phyloP scores from a whole-genome alignment of 2,888 invertebrate genomes.

The Coelopa pilipes region DNA sequence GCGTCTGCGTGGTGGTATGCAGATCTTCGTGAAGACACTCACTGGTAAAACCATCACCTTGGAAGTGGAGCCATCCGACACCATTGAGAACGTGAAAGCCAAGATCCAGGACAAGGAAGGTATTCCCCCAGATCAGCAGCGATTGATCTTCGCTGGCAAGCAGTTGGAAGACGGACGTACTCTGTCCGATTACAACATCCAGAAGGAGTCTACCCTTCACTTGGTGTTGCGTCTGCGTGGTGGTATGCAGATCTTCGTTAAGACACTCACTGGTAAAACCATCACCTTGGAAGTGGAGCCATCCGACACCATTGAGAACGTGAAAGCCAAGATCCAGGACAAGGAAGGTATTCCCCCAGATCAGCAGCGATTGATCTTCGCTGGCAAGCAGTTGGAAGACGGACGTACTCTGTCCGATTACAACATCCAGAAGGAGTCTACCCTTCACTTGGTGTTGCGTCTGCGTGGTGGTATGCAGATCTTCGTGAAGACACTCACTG shows the following conservation, averaged over 20 bases:
- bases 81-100: slow-evolving; percentile 59
- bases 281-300: slow-evolving; percentile 60
- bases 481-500: slow-evolving; percentile 47
- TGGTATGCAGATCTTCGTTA: slow-evolving; percentile 68
- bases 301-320: slow-evolving; percentile 56
- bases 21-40: slow-evolving; percentile 58
- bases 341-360: slow-evolving; percentile 62
- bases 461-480: slow-evolving; percentile 50
- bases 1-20: slow-evolving; percentile 72
- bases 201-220: slow-evolving; percentile 57
- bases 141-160: slow-evolving; percentile 59
- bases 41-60: slow-evolving; percentile 60
- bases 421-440: slow-evolving; percentile 48
- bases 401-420: slow-evolving; percentile 57
- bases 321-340: slow-evolving; percentile 59
- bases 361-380: slow-evolving; percentile 60
- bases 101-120: slow-evolving; percentile 61
- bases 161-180: slow-evolving; percentile 85
- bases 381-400: slow-evolving; percentile 61
- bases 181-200: slow-evolving; percentile 72
- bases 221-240: slow-evolving; percentile 93
- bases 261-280: slow-evolving; percentile 56
- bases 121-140: slow-evolving; percentile 60
- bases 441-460: slow-evolving; percentile 48
- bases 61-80: slow-evolving; percentile 58